A percentile compares a stretch with the other conserved stretches of the same genome.
Conservation (phyloP, 2,113 vertebrate species). For the Ardeotis arabs region DNA sequence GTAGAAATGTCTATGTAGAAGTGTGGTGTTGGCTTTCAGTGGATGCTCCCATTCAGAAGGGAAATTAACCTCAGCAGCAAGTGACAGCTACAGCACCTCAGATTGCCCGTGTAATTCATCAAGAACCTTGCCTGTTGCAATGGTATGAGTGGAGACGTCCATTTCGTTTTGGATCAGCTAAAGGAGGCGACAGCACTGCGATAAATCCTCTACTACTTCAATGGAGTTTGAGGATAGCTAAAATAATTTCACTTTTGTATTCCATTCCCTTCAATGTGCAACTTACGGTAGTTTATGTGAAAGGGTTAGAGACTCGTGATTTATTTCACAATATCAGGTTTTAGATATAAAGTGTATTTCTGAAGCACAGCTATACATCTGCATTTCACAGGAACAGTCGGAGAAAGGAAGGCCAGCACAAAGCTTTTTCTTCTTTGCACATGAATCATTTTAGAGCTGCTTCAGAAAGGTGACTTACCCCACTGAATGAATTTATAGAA, state of each 20-base stretch:
- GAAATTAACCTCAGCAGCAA: neutral
- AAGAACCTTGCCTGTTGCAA: neutral
- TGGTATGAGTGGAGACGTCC: fast-evolving
- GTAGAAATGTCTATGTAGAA: neutral
- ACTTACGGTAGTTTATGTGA: neutral
- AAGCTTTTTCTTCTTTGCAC: slow-evolving; percentile 15
- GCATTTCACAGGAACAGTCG: neutral
- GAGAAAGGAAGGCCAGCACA: slow-evolving; percentile 1
- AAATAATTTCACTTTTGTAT: neutral
- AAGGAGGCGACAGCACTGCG: neutral
- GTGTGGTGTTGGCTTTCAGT: neutral
- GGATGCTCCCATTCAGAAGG: neutral
- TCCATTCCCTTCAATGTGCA: neutral
- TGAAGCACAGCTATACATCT: slow-evolving; percentile 15
- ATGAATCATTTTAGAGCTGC: neutral
- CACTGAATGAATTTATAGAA: slow-evolving; percentile 28
- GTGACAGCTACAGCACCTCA: neutral
- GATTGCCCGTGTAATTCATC: neutral
- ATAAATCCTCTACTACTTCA: neutral
- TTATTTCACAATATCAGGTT: slow-evolving; percentile 1
- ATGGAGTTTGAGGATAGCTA: neutral
- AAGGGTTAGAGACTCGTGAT: neutral
- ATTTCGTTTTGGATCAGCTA: neutral
- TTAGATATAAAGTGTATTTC: neutral
- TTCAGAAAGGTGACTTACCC: slow-evolving; percentile 6